Evolutionary conservation across 1,140 invertebrate species (phyloP).

Genomic region (Hyposmocoma kahamanoa): DNA sequence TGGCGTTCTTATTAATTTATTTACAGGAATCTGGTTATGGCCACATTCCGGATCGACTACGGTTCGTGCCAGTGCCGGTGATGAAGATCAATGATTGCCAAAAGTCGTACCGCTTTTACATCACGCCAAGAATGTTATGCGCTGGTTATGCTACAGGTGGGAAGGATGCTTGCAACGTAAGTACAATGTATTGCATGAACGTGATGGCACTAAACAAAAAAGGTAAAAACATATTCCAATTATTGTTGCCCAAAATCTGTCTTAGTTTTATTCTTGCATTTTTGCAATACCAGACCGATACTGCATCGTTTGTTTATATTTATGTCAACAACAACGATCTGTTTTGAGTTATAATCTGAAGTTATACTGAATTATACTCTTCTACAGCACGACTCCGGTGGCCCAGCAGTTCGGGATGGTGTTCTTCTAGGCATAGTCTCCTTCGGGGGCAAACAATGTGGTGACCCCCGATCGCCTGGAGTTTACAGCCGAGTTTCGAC

Average conservation of each 20-base stretch:
- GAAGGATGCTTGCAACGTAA: conserved; percentile 73
- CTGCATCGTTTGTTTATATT: too few species aligned
- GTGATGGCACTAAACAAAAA: too few species aligned
- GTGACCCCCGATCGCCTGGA: conserved; percentile 50
- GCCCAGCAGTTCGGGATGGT: conserved; percentile 52
- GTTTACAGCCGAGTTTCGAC: conserved; percentile 52
- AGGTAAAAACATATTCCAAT: too few species aligned
- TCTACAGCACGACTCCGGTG: conserved; percentile 53
- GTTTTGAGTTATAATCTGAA: too few species aligned
- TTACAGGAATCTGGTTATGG: conserved; percentile 46
- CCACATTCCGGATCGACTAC: conserved; percentile 46
- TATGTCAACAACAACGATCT: too few species aligned
- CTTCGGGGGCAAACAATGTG: conserved; percentile 59
- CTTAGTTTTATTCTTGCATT: too few species aligned
- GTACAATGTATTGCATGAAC: too few species aligned
- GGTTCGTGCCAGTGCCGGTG: conserved; percentile 69
- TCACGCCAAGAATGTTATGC: conserved; percentile 73
- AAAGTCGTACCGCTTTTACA: conserved; percentile 65
- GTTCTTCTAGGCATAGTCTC: conserved; percentile 54
- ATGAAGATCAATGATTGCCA: conserved; percentile 64
- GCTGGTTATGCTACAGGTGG: conserved; percentile 66
- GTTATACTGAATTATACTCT: too few species aligned
- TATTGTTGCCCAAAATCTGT: too few species aligned
- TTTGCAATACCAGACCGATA: too few species aligned
- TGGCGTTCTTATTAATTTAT: too few species aligned